Conservation (phyloP, 2,797 vertebrate genomes). For the Meda fulgida region DNA sequence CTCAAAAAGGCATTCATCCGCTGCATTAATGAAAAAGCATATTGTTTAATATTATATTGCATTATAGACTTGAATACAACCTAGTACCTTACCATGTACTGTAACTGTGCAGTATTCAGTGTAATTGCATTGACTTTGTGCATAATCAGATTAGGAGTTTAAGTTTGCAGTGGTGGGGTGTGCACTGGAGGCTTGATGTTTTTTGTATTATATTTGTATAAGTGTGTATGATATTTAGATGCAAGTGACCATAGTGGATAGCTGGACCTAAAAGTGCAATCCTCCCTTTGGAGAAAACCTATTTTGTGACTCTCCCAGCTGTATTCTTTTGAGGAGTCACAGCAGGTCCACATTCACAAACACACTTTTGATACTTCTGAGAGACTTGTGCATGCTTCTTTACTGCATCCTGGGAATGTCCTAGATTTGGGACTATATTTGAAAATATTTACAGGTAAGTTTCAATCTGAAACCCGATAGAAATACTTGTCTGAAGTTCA, state of each 20-base stretch:
- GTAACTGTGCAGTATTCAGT: conserved; percentile 45
- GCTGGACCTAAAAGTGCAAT: conserved; percentile 55
- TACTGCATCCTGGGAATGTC: conserved; percentile 34
- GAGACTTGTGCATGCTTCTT: conserved; percentile 40
- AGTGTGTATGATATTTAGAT: conserved; percentile 40
- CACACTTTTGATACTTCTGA: conserved; percentile 44
- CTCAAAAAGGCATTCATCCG: conserved; percentile 47
- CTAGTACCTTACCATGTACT: conserved; percentile 52
- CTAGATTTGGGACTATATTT: conserved; percentile 46
- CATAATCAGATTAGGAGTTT: conserved; percentile 29
- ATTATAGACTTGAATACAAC: conserved; percentile 43
- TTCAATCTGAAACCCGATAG: conserved; percentile 38
- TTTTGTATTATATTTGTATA: conserved; percentile 45
- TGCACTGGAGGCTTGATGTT: conserved; percentile 32
- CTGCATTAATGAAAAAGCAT: conserved; percentile 41
- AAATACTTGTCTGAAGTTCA: conserved; percentile 48
- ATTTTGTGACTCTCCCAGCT: conserved; percentile 22
- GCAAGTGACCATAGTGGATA: conserved; percentile 41
- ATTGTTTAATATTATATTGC: conserved; percentile 19
- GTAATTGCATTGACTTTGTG: conserved; percentile 42
- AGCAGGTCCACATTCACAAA: conserved; percentile 26
- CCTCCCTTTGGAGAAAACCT: conserved; percentile 51
- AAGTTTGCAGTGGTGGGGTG: conserved; percentile 37
- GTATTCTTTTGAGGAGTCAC: not conserved
- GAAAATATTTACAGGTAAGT: conserved; percentile 34